phyloP scores from a whole-genome alignment of 2,888 invertebrate genomes.

The Nephrotoma guestfalica region DNA sequence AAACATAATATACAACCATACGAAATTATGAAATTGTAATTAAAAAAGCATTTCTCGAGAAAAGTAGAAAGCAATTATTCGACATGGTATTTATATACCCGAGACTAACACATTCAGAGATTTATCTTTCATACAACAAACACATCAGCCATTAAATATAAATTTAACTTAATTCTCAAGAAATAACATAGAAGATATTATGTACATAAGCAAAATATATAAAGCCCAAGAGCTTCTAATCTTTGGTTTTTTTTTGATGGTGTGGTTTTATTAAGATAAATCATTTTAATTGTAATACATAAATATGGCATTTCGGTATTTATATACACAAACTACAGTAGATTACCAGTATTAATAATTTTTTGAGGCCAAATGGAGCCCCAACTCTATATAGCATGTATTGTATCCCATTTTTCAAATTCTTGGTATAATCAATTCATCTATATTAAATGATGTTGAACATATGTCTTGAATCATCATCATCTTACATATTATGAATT shows the following conservation, averaged over 20 bases:
- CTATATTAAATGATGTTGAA: not conserved
- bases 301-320: not conserved
- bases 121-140: not conserved
- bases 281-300: not conserved
- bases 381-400: not conserved
- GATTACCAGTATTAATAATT: not conserved
- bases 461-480: not conserved
- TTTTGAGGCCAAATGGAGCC: not conserved
- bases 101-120: not conserved
- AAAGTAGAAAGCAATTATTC: not conserved
- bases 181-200: not conserved
- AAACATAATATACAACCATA: not conserved
- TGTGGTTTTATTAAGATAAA: not conserved
- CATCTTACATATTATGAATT: not conserved
- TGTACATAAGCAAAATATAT: not conserved
- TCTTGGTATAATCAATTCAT: not conserved
- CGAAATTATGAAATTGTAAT: not conserved
- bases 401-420: not conserved
- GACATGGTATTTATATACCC: not conserved
- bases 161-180: not conserved
- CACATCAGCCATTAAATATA: not conserved
- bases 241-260: not conserved
- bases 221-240: not conserved
- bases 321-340: not conserved
- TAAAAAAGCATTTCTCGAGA: not conserved